phyloP scores from a whole-genome alignment of 2,888 invertebrate species.

The Tiliacea aurago region DNA sequence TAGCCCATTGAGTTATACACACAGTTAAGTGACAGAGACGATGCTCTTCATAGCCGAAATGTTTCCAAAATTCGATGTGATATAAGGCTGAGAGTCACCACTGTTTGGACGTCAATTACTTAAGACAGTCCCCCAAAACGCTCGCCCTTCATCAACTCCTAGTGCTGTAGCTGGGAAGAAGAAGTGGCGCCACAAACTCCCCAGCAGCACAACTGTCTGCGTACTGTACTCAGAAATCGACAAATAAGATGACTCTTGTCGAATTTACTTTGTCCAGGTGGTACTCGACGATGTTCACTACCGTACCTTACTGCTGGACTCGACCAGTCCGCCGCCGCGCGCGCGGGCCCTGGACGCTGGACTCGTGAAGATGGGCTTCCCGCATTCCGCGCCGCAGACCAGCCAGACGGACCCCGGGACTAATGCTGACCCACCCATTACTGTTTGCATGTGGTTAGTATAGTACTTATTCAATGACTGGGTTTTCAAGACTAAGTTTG shows the following conservation, averaged over 20 bases:
- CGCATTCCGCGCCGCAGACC: constrained; percentile 93
- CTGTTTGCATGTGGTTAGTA: constrained; percentile 97
- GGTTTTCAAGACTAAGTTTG: background rate
- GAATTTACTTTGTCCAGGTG: constrained; percentile 78
- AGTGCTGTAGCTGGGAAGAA: background rate
- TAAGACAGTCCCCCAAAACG: background rate
- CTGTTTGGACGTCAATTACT: background rate
- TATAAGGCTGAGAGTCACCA: background rate
- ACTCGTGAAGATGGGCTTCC: constrained; percentile 99
- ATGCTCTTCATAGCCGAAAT: background rate
- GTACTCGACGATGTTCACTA: constrained; percentile 95
- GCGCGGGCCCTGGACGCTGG: constrained; percentile 92
- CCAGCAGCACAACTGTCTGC: background rate
- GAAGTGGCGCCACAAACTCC: background rate
- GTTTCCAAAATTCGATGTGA: background rate
- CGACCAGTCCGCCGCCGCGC: constrained; percentile 91
- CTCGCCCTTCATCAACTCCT: too few species aligned
- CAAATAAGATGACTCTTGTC: background rate
- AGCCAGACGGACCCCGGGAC: constrained; percentile 80
- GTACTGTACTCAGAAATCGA: background rate
- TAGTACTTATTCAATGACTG: background rate
- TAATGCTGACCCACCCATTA: constrained; percentile 92
- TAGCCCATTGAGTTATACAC: too few species aligned
- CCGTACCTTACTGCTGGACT: constrained; percentile 90
- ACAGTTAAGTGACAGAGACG: background rate